Conservation (phyloP, 2,113 vertebrate genomes). For the Aphelocoma coerulescens region DNA sequence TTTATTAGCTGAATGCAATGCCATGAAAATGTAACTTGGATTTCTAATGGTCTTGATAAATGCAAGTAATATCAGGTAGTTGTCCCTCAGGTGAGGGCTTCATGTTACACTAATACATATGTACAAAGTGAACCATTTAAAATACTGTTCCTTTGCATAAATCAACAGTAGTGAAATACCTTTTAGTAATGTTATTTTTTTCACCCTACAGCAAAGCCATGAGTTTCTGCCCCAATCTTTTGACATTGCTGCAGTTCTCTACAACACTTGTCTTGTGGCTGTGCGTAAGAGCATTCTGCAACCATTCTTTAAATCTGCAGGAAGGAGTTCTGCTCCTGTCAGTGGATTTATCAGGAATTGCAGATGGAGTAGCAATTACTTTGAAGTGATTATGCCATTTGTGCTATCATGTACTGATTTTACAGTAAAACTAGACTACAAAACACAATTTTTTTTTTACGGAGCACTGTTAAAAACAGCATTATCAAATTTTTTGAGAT, state of each 20-base stretch:
- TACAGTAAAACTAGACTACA: constrained; percentile 39
- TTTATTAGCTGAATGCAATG: not conserved
- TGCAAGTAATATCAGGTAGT: not conserved
- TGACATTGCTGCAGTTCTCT: not conserved
- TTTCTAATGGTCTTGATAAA: not conserved
- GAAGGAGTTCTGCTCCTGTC: not conserved
- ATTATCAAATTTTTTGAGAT: constrained; percentile 52
- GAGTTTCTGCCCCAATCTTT: not conserved
- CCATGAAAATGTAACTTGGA: not conserved
- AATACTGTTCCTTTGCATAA: not conserved
- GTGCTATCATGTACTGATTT: constrained; percentile 53
- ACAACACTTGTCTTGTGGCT: not conserved
- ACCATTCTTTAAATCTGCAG: not conserved
- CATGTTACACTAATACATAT: not conserved
- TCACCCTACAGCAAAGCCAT: not conserved
- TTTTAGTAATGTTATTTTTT: not conserved
- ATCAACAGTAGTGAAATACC: not conserved
- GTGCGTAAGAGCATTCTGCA: not conserved
- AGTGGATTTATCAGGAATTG: constrained; percentile 39
- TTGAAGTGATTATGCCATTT: constrained; percentile 32
- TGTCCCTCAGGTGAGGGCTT: not conserved
- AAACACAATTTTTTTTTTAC: not conserved
- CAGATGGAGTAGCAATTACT: constrained; percentile 27
- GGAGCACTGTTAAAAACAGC: constrained; percentile 36
- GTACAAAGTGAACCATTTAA: not conserved